A percentile compares a stretch with the other conserved stretches of the same genome.
These are phyloP conservation scores for Osmerus eperlanus DNA, from an alignment of 2,113 vertebrate species.

Conservation along the genomic window DNA sequence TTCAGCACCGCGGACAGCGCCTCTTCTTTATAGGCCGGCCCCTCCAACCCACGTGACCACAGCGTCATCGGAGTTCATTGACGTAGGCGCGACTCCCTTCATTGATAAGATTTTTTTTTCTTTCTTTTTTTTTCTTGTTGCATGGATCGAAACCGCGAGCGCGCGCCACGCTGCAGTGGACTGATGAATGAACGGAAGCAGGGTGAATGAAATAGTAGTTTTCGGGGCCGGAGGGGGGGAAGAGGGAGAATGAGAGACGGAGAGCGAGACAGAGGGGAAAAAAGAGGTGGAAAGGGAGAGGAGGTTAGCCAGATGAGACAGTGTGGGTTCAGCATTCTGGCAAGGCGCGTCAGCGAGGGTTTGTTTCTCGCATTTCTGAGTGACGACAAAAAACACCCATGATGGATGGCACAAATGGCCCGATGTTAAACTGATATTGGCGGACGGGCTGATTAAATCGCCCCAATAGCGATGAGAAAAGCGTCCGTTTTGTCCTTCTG, in stretches of 20 bases:
- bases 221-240: background rate
- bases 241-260: background rate
- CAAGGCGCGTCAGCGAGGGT: background rate
- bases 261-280: background rate
- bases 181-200: conserved; percentile 55
- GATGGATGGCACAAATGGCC: background rate
- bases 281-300: background rate
- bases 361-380: background rate
- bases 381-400: background rate
- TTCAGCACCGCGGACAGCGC: conserved; percentile 66
- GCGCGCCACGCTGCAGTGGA: conserved; percentile 53
- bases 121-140: background rate
- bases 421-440: background rate
- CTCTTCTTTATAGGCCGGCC: conserved; percentile 52
- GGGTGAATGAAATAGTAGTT: conserved; percentile 58
- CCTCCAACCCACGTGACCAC: conserved; percentile 41
- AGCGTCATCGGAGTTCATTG: conserved; percentile 51
- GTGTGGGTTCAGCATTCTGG: conserved; percentile 13
- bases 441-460: too few relatives aligned
- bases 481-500: too few relatives aligned
- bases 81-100: conserved; percentile 44
- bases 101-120: conserved; percentile 63
- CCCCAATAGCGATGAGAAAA: too few relatives aligned
- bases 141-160: conserved; percentile 42
- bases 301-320: background rate